Evolutionary conservation across 2,888 invertebrate genomes (phyloP), one percentile per base, ranked within the genome.

Genomic region (Pimpla rufipes): DNA sequence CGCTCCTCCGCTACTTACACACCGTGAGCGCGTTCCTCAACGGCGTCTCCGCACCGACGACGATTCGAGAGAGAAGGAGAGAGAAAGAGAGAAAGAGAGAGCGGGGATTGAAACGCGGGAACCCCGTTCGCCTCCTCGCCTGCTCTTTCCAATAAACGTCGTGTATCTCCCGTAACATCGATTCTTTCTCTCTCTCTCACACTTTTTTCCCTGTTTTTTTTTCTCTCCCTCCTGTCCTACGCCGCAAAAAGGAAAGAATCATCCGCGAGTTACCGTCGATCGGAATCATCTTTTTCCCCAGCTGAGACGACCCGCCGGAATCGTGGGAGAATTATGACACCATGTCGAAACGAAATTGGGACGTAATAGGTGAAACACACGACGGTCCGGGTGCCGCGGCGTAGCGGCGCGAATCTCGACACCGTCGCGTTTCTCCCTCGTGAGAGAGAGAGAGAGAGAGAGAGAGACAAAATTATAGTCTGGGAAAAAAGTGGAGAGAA

Each of bases 261-360:
- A 83, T 83, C 83, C 68, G 68, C 62, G 73, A 68, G 71, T 77
- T 83, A 77, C 83, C 71, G 77, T 83, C 83, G 80, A 77, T 74
- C 68, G 83, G 55, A 80, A 80, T 80, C 18, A 79, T 79, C 47
- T 71, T 47, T 79, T 79, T 37, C 10, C 35, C 40, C 37, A 40
- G 79, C 64, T 57, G 23, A 70, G 67, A 81, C 76, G 70, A 66
- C 76, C 47, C 29, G 29, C 16, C 42, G 37, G 7, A 55, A 29
- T 29, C 11, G 68, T 37, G n/a, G 40, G 29, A 11, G 37, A 68
- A 47, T 29, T 29, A 29, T 3, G 7, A 42, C 42, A 16, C 45
- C 8, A 35, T 68, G 76, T 76, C 40, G 40, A 50, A 76, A 40
- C 52, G 13, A 59, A 71, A 67, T 84, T 66, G 74, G 70, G 70